A percentile compares a stretch with the other conserved stretches of the same genome.
Conservation (phyloP, 2,797 vertebrate species). For the Xerus rutilus region DNA sequence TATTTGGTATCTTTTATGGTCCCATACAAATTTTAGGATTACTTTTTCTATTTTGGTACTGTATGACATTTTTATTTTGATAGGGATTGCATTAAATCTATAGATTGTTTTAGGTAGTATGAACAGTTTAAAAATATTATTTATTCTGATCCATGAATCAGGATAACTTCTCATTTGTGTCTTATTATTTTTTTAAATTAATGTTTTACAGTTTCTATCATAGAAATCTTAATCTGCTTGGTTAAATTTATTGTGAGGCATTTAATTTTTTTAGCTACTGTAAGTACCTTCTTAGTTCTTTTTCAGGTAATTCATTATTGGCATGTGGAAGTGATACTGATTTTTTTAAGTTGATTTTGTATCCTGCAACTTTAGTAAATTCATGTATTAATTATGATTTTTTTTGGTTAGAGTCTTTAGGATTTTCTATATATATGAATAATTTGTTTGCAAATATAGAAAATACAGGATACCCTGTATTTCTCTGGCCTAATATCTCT, state of each 20-base stretch:
- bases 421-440: not conserved
- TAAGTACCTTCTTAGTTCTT: not conserved
- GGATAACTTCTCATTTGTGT: not conserved
- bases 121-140: not conserved
- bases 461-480: not conserved
- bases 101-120: not conserved
- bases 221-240: not conserved
- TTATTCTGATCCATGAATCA: not conserved
- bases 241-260: not conserved
- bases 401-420: not conserved
- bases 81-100: too few relatives aligned
- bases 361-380: too few relatives aligned
- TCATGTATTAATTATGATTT: not conserved
- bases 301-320: not conserved
- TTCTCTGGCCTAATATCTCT: not conserved
- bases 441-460: not conserved
- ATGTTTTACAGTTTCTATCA: not conserved
- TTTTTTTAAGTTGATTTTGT: not conserved
- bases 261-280: not conserved
- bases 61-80: too few relatives aligned
- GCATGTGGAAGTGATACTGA: not conserved
- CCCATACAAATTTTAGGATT: not conserved
- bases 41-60: not conserved
- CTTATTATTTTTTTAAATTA: not conserved
- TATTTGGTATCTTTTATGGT: not conserved